Base-by-base conservation (phyloP, 2,797 vertebrate species). In the Heteromormyrus szaboi region DNA sequence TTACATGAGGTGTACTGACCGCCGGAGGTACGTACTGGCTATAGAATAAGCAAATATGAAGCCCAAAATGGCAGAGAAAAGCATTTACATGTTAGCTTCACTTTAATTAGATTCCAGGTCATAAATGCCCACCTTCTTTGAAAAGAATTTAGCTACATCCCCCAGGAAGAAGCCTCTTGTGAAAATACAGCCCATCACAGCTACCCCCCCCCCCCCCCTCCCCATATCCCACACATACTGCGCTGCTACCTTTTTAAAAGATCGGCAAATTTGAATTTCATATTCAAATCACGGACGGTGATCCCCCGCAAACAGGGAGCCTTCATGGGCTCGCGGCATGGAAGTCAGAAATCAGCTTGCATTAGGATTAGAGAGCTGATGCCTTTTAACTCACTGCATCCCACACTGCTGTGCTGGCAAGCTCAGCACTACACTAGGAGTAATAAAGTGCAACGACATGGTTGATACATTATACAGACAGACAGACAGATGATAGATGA, bases 311-410 rank as follows among this genome's bases (percentile, higher is more conserved):
- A 93, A 90, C 91, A 93, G 93, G 88, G n/a, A 93, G 90, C 91
- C 91, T 90, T 92, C 89, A 50, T 92, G 91, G 93, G 94, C 33
- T 72, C 25, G 0, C 25, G 29, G 68, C 92, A 91, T 94, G 94
- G 95, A 95, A 93, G 93, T 89, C 29, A 93, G 90, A 93, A 92
- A 94, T 95, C 95, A 93, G 90, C 93, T 94, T 92, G 91, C 92
- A 93, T 96, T 94, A 95, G 94, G 94, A 95, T 95, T 95, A 95
- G 91, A 85, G 90, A 88, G 91, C 91, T 95, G 95, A 95, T 91
- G 90, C 92, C 92, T 94, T 95, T 95, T 93, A 94, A 93, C 92
- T 91, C 92, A 90, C 93, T 93, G 92, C 92, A 91, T 92, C 93
- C 92, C 92, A 4, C 90, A 91, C 88, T 90, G 90, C 92, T 89